phyloP scores from a whole-genome alignment of 2,888 invertebrate species.

The Apamea monoglypha region DNA sequence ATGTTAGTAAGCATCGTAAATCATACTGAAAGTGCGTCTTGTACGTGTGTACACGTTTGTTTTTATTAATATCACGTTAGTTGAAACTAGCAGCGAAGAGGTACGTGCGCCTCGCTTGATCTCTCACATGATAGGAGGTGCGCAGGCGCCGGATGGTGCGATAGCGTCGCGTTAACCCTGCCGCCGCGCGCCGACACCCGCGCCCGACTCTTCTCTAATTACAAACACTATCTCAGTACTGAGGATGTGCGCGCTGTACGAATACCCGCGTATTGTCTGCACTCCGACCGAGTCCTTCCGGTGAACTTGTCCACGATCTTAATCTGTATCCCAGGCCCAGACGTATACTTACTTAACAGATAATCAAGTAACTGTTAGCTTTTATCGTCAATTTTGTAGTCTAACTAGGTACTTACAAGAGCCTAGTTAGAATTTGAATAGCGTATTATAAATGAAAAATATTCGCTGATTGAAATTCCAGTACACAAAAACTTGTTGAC shows the following conservation, averaged over 20 bases:
- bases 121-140: slow-evolving; percentile 84
- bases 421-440: neutral
- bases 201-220: slow-evolving; percentile 82
- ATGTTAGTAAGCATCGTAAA: neutral
- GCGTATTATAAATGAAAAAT: slow-evolving; percentile 11
- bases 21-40: neutral
- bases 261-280: slow-evolving; percentile 80
- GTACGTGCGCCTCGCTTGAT: slow-evolving; percentile 73
- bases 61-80: slow-evolving; percentile 61
- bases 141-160: slow-evolving; percentile 80
- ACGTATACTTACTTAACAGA: slow-evolving; percentile 54
- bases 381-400: slow-evolving; percentile 34
- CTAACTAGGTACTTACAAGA: neutral
- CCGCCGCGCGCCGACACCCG: slow-evolving; percentile 68
- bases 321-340: slow-evolving; percentile 75
- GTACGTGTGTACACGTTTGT: slow-evolving; percentile 39
- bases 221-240: slow-evolving; percentile 79
- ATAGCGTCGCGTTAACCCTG: slow-evolving; percentile 78
- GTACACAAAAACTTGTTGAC: slow-evolving; percentile 40
- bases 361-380: slow-evolving; percentile 51
- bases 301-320: slow-evolving; percentile 78
- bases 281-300: slow-evolving; percentile 78
- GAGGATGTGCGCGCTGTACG: slow-evolving; percentile 76
- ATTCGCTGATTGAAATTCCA: slow-evolving; percentile 29
- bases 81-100: slow-evolving; percentile 51